Percentiles rank a stretch among this genome's conserved stretches.
Conservation (phyloP, 2,888 invertebrate genomes). For the Thera obeliscata region DNA sequence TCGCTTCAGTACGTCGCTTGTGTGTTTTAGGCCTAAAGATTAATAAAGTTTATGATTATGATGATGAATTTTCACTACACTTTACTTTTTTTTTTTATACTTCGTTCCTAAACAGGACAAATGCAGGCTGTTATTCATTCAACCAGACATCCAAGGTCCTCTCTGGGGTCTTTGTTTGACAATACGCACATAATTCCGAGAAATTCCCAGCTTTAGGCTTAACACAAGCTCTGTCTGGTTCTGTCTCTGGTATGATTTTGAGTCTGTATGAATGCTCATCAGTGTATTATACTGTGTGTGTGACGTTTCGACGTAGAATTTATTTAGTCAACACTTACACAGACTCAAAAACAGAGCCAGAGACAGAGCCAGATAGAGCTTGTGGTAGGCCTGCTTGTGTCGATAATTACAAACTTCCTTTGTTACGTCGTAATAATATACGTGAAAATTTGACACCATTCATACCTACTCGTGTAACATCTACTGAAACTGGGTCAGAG, state of each 20-base stretch:
- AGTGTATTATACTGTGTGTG: too few relatives aligned
- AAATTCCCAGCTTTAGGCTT: slow-evolving; percentile 10
- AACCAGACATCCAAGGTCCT: slow-evolving; percentile 22
- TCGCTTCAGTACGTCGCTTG: too few relatives aligned
- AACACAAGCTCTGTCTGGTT: too few relatives aligned
- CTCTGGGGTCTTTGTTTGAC: slow-evolving; percentile 23
- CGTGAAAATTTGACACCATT: background rate
- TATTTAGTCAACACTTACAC: too few relatives aligned
- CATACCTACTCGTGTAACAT: background rate
- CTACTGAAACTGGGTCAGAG: background rate
- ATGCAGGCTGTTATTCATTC: slow-evolving; percentile 24
- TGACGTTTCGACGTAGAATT: too few relatives aligned
- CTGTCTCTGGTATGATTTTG: too few relatives aligned
- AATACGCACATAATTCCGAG: slow-evolving; percentile 30
- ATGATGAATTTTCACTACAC: background rate
- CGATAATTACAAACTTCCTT: slow-evolving; percentile 27
- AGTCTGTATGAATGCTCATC: too few relatives aligned
- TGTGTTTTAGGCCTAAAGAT: too few relatives aligned
- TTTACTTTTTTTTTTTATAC: too few relatives aligned
- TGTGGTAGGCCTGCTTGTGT: background rate
- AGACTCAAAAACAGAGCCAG: too few relatives aligned
- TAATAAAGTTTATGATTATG: too few relatives aligned
- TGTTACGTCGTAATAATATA: background rate
- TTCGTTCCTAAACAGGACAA: background rate
- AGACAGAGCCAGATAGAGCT: too few relatives aligned